Evolutionary conservation across 2,888 invertebrate genomes (phyloP), one percentile per base, ranked within the genome.

Genomic region (Ceramica pisi): DNA sequence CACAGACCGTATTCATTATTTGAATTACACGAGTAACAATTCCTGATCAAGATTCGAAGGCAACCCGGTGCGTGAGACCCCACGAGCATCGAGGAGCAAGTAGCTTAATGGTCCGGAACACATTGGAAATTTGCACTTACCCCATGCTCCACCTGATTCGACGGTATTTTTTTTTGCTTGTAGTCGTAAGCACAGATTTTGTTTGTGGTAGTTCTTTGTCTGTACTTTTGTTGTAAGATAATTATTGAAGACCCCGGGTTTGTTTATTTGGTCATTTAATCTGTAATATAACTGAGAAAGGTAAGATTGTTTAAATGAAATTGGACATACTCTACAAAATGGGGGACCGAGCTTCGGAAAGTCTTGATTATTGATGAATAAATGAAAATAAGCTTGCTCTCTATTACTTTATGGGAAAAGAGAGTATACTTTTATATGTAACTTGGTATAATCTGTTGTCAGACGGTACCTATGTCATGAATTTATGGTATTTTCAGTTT

Each of bases 101-200:
- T 88, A 87, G 90, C 90, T 89, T 92, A 93, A 93, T 93, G 91
- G 90, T 78, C 83, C 85, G 89, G 89, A 91, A 92, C 90, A 89
- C 90, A 92, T 92, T 90, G 91, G 89, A 90, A 92, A 92, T 93
- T 93, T 90, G 89, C 91, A 90, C 91, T 89, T 83, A 80, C 83
- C 83, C 80, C 78, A 81, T 82, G 78, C 84, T 82, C 81, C 79
- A 82, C 85, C 85, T 81, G 75, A 74, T 81, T 83, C 71, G 63
- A 65, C 72, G 9, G 4, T n/a, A 8, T 46, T 19, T 46, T 46
- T 19, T 46, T 46, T 8, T 19, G 19, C 8, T 46, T 19, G 8
- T 19, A 19, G 19, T 46, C 19, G 19, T 8, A 55, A 80, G 75
- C 80, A 46, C 85, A 80, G 76, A 65, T 70, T 78, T 51, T 23